phyloP scores from a whole-genome alignment of 1,140 invertebrate genomes.

The Zelostemma sp. region DNA sequence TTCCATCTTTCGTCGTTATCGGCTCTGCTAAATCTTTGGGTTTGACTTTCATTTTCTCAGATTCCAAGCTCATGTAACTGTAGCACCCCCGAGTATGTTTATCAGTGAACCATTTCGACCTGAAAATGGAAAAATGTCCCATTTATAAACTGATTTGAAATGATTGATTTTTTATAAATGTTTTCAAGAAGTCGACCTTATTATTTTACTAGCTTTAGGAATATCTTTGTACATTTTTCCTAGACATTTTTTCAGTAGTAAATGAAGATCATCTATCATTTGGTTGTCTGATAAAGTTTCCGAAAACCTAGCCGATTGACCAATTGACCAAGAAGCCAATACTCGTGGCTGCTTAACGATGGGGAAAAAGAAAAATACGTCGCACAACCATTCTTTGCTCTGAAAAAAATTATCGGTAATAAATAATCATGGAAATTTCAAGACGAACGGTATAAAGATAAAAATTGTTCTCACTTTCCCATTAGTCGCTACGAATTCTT shows the following conservation, averaged over 20 bases:
- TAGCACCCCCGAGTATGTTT: conserved; percentile 79
- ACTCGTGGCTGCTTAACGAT: conserved; percentile 77
- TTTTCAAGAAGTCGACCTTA: no score
- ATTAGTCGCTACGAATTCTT: conserved; percentile 46
- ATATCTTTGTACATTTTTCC: conserved; percentile 69
- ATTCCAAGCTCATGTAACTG: conserved; percentile 74
- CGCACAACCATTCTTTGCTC: conserved; percentile 73
- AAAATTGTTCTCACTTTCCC: conserved; percentile 37
- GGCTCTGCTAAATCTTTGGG: conserved; percentile 53
- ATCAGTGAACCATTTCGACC: conserved; percentile 79
- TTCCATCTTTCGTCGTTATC: conserved; percentile 45
- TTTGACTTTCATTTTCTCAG: conserved; percentile 46
- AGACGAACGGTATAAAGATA: no score
- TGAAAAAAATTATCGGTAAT: no score
- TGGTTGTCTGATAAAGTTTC: no score
- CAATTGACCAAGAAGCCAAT: conserved; percentile 77
- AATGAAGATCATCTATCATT: conserved; percentile 69
- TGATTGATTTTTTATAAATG: no score
- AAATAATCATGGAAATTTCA: no score
- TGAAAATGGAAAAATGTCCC: conserved; percentile 53
- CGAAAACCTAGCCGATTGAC: no score
- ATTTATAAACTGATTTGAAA: no score
- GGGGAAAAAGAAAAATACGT: conserved; percentile 77
- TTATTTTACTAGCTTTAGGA: conserved; percentile 64
- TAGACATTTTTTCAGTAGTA: conserved; percentile 72